Evolutionary conservation across 2,888 invertebrate genomes (phyloP), one percentile per base, ranked within the genome.

Genomic region (Allolobophora icterica): DNA sequence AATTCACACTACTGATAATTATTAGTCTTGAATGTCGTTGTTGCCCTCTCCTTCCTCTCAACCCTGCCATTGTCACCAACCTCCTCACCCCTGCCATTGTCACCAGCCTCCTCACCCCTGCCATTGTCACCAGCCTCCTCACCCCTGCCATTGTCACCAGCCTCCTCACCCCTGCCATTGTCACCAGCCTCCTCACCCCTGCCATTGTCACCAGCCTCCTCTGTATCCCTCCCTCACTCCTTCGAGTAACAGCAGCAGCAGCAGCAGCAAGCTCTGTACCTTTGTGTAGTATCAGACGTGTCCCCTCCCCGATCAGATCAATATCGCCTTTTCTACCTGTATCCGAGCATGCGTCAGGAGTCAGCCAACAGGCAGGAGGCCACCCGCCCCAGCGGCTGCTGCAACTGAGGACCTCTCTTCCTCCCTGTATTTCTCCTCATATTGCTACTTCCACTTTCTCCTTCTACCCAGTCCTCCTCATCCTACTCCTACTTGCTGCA

Each of bases 221-320:
- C 19, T 19, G 24, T n/a, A n/a, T 21, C 19, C 24, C 19, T 24
- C 52, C 71, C n/a, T n/a, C 71, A 30, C 71, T 71, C 71, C 30
- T n/a, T 71, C 30, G 71, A n/a, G 11, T 71, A 71, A 71, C 71
- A 24, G 52, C 52, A 52, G 52, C 42, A 42, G 42, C 42, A 42
- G 42, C 42, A 52, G 52, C 52, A 52, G 52, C 52, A 52, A 21
- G n/a, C 71, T 71, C 71, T n/a, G 30, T n/a, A 71, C 71, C 71
- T 71, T 71, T n/a, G 71, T 71, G 30, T 71, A 11, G 30, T 71
- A 11, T 71, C 71, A 71, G 71, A 71, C 71, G n/a, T 30, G 71
- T 71, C 71, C 71, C 71, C 71, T 71, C 71, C 71, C 71, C 71
- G 71, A 71, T 71, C 71, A 71, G 71, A 71, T 71, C 71, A 71